phyloP scores from a whole-genome alignment of 2,797 vertebrate species.

The Psittacula echo region DNA sequence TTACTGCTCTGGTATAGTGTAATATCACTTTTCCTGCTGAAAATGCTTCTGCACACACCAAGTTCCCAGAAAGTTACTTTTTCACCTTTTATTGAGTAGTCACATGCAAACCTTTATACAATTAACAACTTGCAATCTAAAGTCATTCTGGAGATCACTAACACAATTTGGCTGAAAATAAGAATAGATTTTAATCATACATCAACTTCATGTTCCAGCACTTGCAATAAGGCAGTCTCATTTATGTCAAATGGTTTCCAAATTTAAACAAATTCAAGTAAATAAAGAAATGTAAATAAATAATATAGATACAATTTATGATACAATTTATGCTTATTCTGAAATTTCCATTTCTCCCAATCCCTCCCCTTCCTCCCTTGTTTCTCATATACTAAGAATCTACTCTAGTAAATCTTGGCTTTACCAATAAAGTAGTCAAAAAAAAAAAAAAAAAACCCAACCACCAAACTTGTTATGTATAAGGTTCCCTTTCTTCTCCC shows the following conservation, averaged over 20 bases:
- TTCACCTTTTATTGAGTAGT: not conserved
- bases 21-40: not conserved
- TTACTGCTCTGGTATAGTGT: not conserved
- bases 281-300: not conserved
- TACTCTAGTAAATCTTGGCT: not conserved
- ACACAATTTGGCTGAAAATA: not conserved
- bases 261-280: not conserved
- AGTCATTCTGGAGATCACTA: not conserved
- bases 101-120: not conserved
- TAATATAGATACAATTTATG: not conserved
- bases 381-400: not conserved
- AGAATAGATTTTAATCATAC: not conserved
- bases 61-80: not conserved
- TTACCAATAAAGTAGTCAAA: not conserved
- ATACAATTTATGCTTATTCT: not conserved
- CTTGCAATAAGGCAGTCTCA: accelerated
- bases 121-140: not conserved
- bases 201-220: not conserved
- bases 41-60: not conserved
- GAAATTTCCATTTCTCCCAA: not conserved
- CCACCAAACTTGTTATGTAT: not conserved
- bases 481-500: not conserved
- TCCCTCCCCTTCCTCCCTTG: not conserved
- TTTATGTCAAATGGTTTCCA: not conserved
- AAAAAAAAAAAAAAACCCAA: not conserved